These are phyloP conservation scores for Tetrapedia diversipes DNA, from an alignment of 2,888 invertebrate genomes.

Conservation along the genomic window DNA sequence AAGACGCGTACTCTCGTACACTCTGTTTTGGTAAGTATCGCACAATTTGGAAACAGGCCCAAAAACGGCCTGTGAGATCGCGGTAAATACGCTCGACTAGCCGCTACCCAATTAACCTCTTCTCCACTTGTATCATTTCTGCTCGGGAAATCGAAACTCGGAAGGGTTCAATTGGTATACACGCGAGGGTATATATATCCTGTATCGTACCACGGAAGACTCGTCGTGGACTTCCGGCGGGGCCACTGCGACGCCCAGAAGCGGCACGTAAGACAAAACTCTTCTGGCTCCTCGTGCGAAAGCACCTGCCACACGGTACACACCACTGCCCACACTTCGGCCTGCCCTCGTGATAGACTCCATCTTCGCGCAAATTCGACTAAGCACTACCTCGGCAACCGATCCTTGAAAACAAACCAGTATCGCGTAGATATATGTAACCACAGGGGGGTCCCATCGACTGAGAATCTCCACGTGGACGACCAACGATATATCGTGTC, in stretches of 20 bases:
- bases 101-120: no score
- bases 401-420: slow-evolving; percentile 35
- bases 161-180: no score
- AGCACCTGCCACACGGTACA: slow-evolving; percentile 77
- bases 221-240: slow-evolving; percentile 65
- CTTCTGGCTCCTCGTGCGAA: slow-evolving; percentile 77
- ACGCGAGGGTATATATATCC: no score
- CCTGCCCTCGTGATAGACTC: slow-evolving; percentile 79
- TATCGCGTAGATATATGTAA: slow-evolving; percentile 4
- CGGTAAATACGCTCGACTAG: no score
- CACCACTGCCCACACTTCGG: slow-evolving; percentile 77
- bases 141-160: background rate
- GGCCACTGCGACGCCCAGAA: slow-evolving; percentile 73
- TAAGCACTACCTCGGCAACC: background rate
- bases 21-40: slow-evolving; percentile 32
- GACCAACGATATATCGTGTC: slow-evolving; percentile 35
- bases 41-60: slow-evolving; percentile 12
- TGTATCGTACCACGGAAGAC: slow-evolving; percentile 67
- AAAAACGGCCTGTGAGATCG: no score
- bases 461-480: slow-evolving; percentile 4
- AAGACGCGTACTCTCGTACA: slow-evolving; percentile 13
- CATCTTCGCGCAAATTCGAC: slow-evolving; percentile 65
- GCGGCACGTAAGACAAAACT: slow-evolving; percentile 78
- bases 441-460: no score
- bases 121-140: background rate